A percentile compares a stretch with the other conserved stretches of the same genome.
These are phyloP conservation scores for Encarsia formosa DNA, from an alignment of 2,888 invertebrate genomes.

Conservation along the genomic window DNA sequence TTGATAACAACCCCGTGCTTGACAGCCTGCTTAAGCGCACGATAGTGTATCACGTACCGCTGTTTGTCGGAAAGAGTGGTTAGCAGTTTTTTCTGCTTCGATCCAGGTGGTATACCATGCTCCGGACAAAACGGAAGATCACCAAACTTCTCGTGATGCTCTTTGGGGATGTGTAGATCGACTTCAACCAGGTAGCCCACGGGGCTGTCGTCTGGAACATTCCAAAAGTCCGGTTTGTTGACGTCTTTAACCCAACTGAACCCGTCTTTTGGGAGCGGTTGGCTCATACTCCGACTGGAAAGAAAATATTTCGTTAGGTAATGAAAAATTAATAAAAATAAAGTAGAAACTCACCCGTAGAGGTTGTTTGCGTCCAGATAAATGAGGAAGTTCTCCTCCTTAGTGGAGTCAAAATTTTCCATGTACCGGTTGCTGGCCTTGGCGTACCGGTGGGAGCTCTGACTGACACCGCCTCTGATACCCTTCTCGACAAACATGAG, in stretches of 20 bases:
- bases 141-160: slow-evolving; percentile 1
- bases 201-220: not conserved
- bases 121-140: slow-evolving; percentile 32
- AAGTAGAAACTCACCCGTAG: slow-evolving; percentile 7
- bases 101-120: slow-evolving; percentile 26
- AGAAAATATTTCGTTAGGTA: too few relatives aligned
- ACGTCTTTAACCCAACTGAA: slow-evolving; percentile 1
- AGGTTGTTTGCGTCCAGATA: slow-evolving; percentile 5
- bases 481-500: too few relatives aligned
- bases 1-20: slow-evolving; percentile 31
- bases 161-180: slow-evolving; percentile 3
- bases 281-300: too few relatives aligned
- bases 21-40: slow-evolving; percentile 37
- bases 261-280: not conserved
- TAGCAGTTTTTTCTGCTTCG: slow-evolving; percentile 30
- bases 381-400: too few relatives aligned
- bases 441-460: too few relatives aligned
- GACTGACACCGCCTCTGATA: too few relatives aligned
- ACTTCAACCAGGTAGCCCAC: slow-evolving; percentile 5
- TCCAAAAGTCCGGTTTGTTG: too few relatives aligned
- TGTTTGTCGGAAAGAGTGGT: slow-evolving; percentile 32
- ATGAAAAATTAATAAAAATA: too few relatives aligned
- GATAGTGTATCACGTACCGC: slow-evolving; percentile 42
- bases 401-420: not conserved
- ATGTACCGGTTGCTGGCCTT: slow-evolving; percentile 4